Percentiles rank a stretch among this genome's conserved stretches.
phyloP scores from a whole-genome alignment of 2,888 invertebrate genomes.

The Digitonthophagus gazella region DNA sequence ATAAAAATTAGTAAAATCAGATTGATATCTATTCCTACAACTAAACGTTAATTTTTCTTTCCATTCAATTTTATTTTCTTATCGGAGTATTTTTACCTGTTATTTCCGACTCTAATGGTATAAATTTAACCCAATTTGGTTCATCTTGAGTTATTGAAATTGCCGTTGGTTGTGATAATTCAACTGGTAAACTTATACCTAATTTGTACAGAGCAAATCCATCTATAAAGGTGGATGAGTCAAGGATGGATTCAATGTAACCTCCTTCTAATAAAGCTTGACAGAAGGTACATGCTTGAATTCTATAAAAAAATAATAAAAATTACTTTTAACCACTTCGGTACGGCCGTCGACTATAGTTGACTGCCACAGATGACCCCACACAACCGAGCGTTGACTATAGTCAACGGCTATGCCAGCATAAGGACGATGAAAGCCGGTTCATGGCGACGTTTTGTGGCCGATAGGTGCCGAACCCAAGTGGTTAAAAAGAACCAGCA shows the following conservation, averaged over 20 bases:
- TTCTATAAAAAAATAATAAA: slow-evolving; percentile 50
- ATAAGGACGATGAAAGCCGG: too few relatives aligned
- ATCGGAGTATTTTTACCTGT: too few relatives aligned
- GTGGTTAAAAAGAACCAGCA: not conserved
- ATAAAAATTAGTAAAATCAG: not conserved
- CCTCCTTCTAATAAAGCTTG: slow-evolving; percentile 75
- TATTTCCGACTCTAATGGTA: slow-evolving; percentile 53
- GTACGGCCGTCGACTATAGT: too few relatives aligned
- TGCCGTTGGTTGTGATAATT: slow-evolving; percentile 36
- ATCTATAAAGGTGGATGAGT: slow-evolving; percentile 55
- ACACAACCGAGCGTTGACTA: too few relatives aligned
- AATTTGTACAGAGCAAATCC: slow-evolving; percentile 53
- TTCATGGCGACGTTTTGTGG: too few relatives aligned
- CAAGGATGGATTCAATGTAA: slow-evolving; percentile 67
- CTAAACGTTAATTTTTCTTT: too few relatives aligned
- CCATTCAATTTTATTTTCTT: too few relatives aligned
- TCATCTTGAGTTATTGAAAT: slow-evolving; percentile 54
- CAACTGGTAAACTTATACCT: slow-evolving; percentile 44
- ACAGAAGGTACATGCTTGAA: slow-evolving; percentile 75
- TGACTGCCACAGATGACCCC: too few relatives aligned
- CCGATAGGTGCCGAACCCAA: not conserved
- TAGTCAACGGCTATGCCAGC: too few relatives aligned
- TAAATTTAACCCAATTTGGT: slow-evolving; percentile 64
- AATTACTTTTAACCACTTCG: not conserved
- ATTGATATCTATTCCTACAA: not conserved